Base-by-base conservation (phyloP, 2,888 invertebrate genomes). In the Aleiodes leptofemur region DNA sequence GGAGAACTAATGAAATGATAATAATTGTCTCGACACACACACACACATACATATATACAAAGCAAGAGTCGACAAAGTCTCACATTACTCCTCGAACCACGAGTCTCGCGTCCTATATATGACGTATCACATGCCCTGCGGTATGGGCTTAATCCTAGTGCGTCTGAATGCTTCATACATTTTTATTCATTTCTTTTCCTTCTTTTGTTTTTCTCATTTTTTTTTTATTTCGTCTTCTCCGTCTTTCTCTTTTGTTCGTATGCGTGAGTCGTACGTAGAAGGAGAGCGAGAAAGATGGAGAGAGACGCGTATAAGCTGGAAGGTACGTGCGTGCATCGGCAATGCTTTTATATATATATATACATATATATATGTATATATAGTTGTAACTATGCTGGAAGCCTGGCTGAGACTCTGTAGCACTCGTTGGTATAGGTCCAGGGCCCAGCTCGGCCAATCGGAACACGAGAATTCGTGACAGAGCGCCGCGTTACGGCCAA, bases 381-480 rank as follows among this genome's bases (percentile, higher is more conserved):
- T 48, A 64, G 43, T 64, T 7, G 64, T 64, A 64, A 64, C 64
- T 43, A 64, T 16, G 48, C 64, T 64, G 64, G 48, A 64, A 64
- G 71, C 77, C 72, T 51, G 73, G 74, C 73, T 73, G 78, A 81
- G 78, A 80, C 82, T 82, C 83, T 80, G 43, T 78, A 80, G 80
- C 79, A 72, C 76, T 74, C 72, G 87, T 88, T 88, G 87, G 87
- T 88, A 82, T 86, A 88, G 88, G 88, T 88, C 89, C 88, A 89
- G 89, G 88, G 87, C 87, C 88, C 87, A 82, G 85, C 85, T 86
- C 86, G 86, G 83, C 88, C 88, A 88, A 89, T 88, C 83, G 86
- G 83, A 83, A 83, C 77, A 79, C 85, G 83, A 83, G 83, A 88
- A 87, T 88, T 88, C 84, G 87, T 87, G 86, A 87, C 86, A 87